A percentile compares a stretch with the other conserved stretches of the same genome.
Evolutionary conservation across 2,113 vertebrate species (phyloP).

Genomic region (Pithys albifrons): DNA sequence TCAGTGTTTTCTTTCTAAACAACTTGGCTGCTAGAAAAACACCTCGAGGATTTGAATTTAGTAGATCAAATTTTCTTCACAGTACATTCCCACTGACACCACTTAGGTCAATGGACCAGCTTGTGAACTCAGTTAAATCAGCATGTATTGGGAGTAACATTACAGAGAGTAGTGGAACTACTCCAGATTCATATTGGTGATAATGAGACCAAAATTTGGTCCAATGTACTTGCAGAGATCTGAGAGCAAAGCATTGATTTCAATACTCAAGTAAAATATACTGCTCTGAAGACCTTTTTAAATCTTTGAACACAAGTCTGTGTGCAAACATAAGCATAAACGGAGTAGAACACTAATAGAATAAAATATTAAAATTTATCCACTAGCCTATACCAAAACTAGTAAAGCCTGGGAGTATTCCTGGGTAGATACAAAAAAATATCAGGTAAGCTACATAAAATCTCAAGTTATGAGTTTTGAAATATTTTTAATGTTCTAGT

Average conservation of each 20-base stretch:
- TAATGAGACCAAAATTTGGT: conserved; percentile 56
- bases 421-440: background rate
- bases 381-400: background rate
- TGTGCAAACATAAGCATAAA: background rate
- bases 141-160: conserved; percentile 54
- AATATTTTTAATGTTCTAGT: background rate
- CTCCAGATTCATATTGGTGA: conserved; percentile 56
- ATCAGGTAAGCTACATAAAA: background rate
- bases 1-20: conserved; percentile 68
- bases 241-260: conserved; percentile 13
- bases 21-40: conserved; percentile 61
- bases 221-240: background rate
- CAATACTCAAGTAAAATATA: background rate
- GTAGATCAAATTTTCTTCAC: conserved; percentile 64
- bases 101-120: conserved; percentile 69
- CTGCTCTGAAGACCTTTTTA: background rate
- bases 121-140: conserved; percentile 65
- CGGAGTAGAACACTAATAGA: background rate
- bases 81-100: conserved; percentile 60
- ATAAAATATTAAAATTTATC: background rate
- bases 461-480: background rate
- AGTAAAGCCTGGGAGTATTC: background rate
- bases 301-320: background rate
- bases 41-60: conserved; percentile 70
- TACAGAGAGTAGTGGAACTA: conserved; percentile 46